These are phyloP conservation scores for Ia io DNA, from an alignment of 2,113 vertebrate species.

Conservation along the genomic window DNA sequence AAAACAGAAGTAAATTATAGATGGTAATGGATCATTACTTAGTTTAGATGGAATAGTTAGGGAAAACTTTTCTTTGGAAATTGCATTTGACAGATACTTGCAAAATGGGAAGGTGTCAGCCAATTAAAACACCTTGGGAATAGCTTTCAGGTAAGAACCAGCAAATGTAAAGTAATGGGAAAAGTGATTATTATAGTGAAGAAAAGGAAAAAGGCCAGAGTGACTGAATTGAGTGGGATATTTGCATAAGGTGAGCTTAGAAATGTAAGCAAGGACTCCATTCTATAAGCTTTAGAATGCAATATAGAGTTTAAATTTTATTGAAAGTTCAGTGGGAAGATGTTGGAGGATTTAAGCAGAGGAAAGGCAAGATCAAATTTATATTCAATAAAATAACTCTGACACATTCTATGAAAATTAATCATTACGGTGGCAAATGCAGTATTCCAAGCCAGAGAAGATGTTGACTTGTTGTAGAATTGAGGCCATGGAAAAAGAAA, in stretches of 20 bases:
- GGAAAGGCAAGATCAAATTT: background rate
- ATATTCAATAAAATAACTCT: background rate
- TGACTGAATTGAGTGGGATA: background rate
- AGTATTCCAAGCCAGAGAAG: background rate
- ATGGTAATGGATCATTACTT: background rate
- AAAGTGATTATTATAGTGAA: background rate
- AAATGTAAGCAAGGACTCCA: background rate
- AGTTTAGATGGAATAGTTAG: background rate
- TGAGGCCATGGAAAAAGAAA: background rate
- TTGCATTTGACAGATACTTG: background rate
- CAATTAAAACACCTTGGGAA: background rate
- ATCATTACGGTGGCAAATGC: background rate
- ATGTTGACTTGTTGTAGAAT: background rate
- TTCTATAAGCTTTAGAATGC: background rate
- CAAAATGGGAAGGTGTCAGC: background rate
- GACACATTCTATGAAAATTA: background rate
- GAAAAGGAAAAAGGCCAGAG: background rate
- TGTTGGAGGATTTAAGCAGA: background rate
- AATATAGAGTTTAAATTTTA: background rate
- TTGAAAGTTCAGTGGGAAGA: background rate
- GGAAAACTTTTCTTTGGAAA: background rate
- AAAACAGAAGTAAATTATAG: background rate
- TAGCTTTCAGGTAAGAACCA: background rate
- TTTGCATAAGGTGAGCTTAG: background rate
- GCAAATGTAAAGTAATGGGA: background rate